Base-by-base conservation (phyloP, 2,888 invertebrate genomes). In the Nemotelus nigrinus region DNA sequence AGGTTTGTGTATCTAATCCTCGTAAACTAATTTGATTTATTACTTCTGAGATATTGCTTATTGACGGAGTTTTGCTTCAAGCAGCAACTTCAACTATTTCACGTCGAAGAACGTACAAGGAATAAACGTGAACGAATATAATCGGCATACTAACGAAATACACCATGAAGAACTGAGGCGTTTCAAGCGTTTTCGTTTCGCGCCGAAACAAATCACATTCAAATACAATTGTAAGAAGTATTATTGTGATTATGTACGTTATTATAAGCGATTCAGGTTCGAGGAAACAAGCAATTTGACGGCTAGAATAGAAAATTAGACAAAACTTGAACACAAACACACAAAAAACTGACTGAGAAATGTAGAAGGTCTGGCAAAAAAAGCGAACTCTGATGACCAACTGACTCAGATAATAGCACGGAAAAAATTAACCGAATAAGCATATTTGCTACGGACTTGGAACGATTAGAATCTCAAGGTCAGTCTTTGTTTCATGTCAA, bases 381-480 rank as follows among this genome's bases (percentile, higher is more conserved):
- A 70, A 55, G 53, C 6, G 55, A 53, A 70, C 25, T 10, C 47
- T 10, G 50, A 70, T 55, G 70, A 70, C 70, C 70, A 70, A 70
- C 70, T 70, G 70, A 70, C 70, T 70, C 53, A 70, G 70, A 70
- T 70, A 70, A 70, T 70, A 55, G 53, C 7, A 5, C 44, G 53
- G 41, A 45, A 47, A 65, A 65, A 65, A 65, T 45, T 65, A 44
- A 65, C 45, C 65, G 8, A 65, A 65, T n/a, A 65, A 65, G 65
- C 41, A 65, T 65, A n/a, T 65, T 65, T 2, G 65, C 65, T 47
- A 45, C 65, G 65, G 45, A 65, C 65, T 65, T 65, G 65, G 53
- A 55, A 25, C 53, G 70, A 70, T 70, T 55, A 70, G 53, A 53
- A 70, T 70, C 70, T 70, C 70, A 70, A 70, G 70, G 70, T 70